Conservation (phyloP, 2,888 invertebrate species). For the Meganola albula region DNA sequence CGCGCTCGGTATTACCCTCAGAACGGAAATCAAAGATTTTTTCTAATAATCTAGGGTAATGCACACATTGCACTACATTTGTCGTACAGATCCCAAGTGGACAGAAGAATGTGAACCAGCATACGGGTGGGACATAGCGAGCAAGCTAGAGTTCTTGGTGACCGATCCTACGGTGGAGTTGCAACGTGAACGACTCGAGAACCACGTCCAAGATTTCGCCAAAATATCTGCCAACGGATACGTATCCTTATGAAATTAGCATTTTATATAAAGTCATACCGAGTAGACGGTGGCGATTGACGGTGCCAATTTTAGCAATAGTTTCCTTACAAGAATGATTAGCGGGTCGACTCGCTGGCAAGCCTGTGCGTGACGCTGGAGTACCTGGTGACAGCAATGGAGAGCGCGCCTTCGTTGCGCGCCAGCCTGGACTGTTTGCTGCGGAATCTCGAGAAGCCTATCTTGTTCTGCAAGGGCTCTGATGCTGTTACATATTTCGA, state of each 20-base stretch:
- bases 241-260: slow-evolving; percentile 73
- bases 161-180: slow-evolving; percentile 34
- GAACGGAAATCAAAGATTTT: too few species aligned
- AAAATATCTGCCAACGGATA: slow-evolving; percentile 40
- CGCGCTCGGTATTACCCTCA: too few species aligned
- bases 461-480: slow-evolving; percentile 33
- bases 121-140: slow-evolving; percentile 42
- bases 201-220: slow-evolving; percentile 41
- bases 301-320: neutral
- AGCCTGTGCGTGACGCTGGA: slow-evolving; percentile 40
- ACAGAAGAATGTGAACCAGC: slow-evolving; percentile 35
- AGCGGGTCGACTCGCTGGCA: slow-evolving; percentile 38
- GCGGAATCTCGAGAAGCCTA: slow-evolving; percentile 40
- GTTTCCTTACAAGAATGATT: slow-evolving; percentile 1
- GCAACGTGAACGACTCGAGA: slow-evolving; percentile 40
- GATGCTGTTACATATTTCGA: slow-evolving; percentile 43
- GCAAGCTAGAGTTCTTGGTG: slow-evolving; percentile 43
- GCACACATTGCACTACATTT: too few species aligned
- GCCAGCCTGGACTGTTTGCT: slow-evolving; percentile 33
- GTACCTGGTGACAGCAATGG: slow-evolving; percentile 40
- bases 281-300: too few species aligned
- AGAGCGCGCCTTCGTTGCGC: slow-evolving; percentile 24
- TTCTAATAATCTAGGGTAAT: too few species aligned
- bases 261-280: too few species aligned
- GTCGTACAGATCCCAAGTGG: slow-evolving; percentile 39